Percentiles rank a stretch among this genome's conserved stretches.
Conservation (phyloP, 2,113 vertebrate species). For the Trichomycterus rosablanca region DNA sequence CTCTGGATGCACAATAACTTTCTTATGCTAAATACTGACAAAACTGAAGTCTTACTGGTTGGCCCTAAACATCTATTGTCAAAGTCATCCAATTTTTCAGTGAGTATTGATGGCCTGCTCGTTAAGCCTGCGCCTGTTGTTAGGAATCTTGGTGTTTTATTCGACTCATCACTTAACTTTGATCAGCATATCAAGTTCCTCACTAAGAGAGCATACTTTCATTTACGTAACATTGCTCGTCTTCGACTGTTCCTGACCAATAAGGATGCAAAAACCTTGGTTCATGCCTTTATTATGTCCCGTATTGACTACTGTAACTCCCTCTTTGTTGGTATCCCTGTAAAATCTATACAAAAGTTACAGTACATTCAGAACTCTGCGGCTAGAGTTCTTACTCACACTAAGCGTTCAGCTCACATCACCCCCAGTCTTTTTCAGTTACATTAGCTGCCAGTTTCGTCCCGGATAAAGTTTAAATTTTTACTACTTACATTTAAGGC, state of each 20-base stretch:
- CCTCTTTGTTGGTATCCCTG: neutral
- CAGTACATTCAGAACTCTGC: neutral
- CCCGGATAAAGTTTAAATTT: neutral
- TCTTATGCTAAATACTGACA: neutral
- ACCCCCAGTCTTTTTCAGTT: neutral
- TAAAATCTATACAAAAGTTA: neutral
- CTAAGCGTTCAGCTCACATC: constrained; percentile 2
- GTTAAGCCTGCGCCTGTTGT: neutral
- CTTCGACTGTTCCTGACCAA: neutral
- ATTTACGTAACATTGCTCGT: neutral
- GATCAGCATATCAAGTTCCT: neutral
- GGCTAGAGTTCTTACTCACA: neutral
- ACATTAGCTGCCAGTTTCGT: neutral
- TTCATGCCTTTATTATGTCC: neutral
- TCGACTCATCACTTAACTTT: neutral
- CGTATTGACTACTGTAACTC: neutral
- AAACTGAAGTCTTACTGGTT: neutral
- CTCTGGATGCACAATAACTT: neutral
- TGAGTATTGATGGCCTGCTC: neutral
- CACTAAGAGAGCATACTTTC: neutral
- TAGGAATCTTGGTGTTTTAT: neutral
- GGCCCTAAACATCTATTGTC: neutral
- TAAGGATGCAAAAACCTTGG: neutral
- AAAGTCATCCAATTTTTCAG: neutral
- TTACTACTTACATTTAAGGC: neutral